Conservation (phyloP, 1,140 invertebrate species). For the Geopemphigus sp. region DNA sequence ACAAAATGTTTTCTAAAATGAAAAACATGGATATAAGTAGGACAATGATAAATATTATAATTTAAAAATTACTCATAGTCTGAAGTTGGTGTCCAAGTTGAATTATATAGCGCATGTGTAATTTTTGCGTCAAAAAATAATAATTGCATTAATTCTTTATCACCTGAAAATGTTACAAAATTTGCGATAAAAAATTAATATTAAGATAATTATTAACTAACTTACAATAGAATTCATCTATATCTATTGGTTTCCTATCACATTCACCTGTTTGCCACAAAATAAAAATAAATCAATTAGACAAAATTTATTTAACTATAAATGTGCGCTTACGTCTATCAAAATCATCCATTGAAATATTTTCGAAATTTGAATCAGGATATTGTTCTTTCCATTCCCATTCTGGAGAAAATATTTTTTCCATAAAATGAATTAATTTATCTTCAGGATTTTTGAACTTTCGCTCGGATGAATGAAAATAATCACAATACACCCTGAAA, state of each 20-base stretch:
- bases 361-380: slow-evolving; percentile 43
- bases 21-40: slow-evolving; percentile 9
- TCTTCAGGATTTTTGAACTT: slow-evolving; percentile 70
- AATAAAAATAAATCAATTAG: not conserved
- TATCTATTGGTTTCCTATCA: slow-evolving; percentile 60
- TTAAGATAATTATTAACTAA: not conserved
- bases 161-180: slow-evolving; percentile 57
- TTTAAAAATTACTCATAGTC: slow-evolving; percentile 56
- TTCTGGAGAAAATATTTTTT: slow-evolving; percentile 58
- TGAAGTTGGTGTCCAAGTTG: slow-evolving; percentile 60
- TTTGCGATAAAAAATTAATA: not conserved
- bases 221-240: slow-evolving; percentile 70
- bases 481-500: slow-evolving; percentile 79
- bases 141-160: slow-evolving; percentile 78
- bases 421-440: slow-evolving; percentile 73
- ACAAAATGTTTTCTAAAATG: slow-evolving; percentile 57
- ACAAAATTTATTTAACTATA: not conserved
- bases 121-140: slow-evolving; percentile 84
- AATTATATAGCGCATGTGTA: slow-evolving; percentile 68
- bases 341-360: slow-evolving; percentile 45
- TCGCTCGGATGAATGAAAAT: slow-evolving; percentile 74
- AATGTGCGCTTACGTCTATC: slow-evolving; percentile 16
- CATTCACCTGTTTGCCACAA: slow-evolving; percentile 20
- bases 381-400: slow-evolving; percentile 50
- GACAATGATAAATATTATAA: not conserved